A percentile compares a stretch with the other conserved stretches of the same genome.
Evolutionary conservation across 2,797 vertebrate genomes (phyloP).

Genomic region (Dendrocincla tyrannina): DNA sequence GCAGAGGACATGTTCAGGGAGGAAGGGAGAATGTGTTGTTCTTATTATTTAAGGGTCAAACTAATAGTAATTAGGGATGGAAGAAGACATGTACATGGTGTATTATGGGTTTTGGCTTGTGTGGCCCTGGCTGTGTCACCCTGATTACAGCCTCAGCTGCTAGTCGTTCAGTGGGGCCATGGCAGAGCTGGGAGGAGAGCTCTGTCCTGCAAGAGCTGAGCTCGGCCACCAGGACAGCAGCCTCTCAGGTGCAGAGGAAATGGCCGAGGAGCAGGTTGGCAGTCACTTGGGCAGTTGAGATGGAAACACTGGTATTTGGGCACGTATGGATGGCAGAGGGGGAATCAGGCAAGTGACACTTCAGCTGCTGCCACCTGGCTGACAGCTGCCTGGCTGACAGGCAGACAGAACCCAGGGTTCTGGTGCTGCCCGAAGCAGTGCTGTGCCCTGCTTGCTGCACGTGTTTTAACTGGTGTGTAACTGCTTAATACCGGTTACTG

Average conservation of each 20-base stretch:
- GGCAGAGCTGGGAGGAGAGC: accelerated
- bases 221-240: accelerated
- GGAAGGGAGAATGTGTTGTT: background rate
- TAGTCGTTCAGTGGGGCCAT: accelerated
- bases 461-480: too few relatives aligned
- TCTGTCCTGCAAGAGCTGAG: background rate
- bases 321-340: too few relatives aligned
- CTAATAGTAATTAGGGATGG: background rate
- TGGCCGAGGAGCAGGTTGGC: accelerated
- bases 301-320: accelerated
- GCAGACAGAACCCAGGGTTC: background rate
- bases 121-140: accelerated
- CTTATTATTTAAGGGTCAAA: background rate
- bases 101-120: accelerated
- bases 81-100: background rate
- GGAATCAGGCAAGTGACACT: accelerated
- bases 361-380: background rate
- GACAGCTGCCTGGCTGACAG: accelerated
- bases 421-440: accelerated
- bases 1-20: accelerated
- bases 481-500: background rate
- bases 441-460: accelerated
- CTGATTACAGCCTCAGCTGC: background rate
- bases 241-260: accelerated
- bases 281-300: too few relatives aligned